Percentiles rank a stretch among this genome's conserved stretches.
phyloP scores from a whole-genome alignment of 2,797 vertebrate species.

The Aulostomus chinensis region DNA sequence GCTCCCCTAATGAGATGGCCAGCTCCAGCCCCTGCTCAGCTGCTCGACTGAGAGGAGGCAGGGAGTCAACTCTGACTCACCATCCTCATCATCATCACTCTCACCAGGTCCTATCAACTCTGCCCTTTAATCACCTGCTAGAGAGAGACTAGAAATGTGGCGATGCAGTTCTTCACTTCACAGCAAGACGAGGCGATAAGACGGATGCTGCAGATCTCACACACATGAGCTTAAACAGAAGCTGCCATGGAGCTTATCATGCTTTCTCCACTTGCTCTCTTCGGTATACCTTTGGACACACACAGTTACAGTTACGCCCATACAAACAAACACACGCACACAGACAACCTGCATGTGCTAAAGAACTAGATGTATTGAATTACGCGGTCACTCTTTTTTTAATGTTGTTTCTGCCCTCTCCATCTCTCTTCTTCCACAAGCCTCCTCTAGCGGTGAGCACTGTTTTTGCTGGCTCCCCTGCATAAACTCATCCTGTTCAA shows the following conservation, averaged over 20 bases:
- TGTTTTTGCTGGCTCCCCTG: constrained; percentile 33
- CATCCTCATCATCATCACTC: neutral
- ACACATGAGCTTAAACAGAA: constrained; percentile 27
- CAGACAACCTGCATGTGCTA: too few relatives aligned
- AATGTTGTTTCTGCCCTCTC: too few relatives aligned
- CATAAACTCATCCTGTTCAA: constrained; percentile 40
- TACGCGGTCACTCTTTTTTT: too few relatives aligned
- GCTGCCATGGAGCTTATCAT: constrained; percentile 23
- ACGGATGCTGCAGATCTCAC: constrained; percentile 32
- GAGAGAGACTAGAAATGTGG: constrained; percentile 13
- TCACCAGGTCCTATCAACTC: constrained; percentile 8
- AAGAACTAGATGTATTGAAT: too few relatives aligned
- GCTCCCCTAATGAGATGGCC: constrained; percentile 38
- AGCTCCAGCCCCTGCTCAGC: constrained; percentile 46
- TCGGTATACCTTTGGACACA: too few relatives aligned
- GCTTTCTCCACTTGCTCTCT: constrained; percentile 36
- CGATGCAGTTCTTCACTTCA: constrained; percentile 2
- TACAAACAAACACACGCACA: too few relatives aligned
- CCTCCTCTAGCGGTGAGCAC: too few relatives aligned
- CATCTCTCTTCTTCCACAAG: too few relatives aligned
- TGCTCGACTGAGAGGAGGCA: constrained; percentile 36
- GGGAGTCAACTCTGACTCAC: constrained; percentile 38
- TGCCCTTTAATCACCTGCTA: constrained; percentile 41
- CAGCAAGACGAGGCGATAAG: neutral
- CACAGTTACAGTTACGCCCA: too few relatives aligned